These are phyloP conservation scores for Lithophane semibrunnea DNA, from an alignment of 2,888 invertebrate genomes.

Conservation along the genomic window DNA sequence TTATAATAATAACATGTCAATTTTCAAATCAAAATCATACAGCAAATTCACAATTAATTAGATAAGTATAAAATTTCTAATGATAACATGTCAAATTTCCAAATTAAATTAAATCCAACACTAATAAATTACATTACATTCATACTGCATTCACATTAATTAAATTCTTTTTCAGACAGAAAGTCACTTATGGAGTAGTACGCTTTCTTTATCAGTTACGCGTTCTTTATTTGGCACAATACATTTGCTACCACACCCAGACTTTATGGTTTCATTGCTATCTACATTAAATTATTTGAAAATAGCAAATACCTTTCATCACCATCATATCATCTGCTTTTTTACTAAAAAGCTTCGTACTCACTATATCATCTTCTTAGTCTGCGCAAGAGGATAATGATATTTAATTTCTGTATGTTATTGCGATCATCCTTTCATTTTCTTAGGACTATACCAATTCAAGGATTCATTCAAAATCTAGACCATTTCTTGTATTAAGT, in stretches of 20 bases:
- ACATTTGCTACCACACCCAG: conserved; percentile 24
- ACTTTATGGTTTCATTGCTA: neutral
- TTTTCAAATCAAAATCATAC: too few relatives aligned
- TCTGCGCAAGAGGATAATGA: neutral
- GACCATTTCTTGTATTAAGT: neutral
- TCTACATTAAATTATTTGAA: neutral
- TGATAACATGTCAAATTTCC: too few relatives aligned
- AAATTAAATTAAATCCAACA: too few relatives aligned
- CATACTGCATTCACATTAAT: too few relatives aligned
- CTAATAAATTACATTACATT: too few relatives aligned
- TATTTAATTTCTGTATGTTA: neutral
- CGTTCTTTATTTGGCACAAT: conserved; percentile 6
- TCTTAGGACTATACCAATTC: neutral
- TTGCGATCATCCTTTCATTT: neutral
- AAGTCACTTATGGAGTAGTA: too few relatives aligned
- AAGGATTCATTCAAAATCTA: neutral
- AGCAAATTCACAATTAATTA: too few relatives aligned
- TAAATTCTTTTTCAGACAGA: too few relatives aligned
- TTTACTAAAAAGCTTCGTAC: neutral
- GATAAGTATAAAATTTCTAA: too few relatives aligned
- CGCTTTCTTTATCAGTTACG: too few relatives aligned
- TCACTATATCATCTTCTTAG: neutral
- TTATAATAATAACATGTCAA: too few relatives aligned
- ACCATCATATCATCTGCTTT: neutral
- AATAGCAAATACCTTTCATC: neutral